Conservation (phyloP, 1,140 invertebrate species). For the Dendroctonus valens region DNA sequence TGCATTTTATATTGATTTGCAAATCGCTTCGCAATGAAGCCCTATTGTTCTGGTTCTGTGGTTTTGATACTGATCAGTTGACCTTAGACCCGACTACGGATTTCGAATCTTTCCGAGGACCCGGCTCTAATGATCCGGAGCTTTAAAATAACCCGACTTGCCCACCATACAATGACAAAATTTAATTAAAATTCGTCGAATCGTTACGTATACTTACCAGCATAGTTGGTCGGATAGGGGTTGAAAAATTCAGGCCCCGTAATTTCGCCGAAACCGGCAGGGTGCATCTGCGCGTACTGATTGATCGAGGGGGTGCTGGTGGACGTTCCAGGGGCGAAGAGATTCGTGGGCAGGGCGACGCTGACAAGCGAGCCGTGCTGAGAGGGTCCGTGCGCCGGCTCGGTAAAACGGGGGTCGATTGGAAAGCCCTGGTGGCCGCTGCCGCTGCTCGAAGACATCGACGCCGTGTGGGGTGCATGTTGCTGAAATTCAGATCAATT, state of each 20-base stretch:
- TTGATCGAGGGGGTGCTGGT: conserved; percentile 38
- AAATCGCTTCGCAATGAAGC: too few relatives aligned
- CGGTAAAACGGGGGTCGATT: conserved; percentile 28
- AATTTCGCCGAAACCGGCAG: conserved; percentile 54
- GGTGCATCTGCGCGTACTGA: conserved; percentile 51
- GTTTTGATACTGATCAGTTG: conserved; percentile 2
- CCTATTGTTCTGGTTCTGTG: not conserved
- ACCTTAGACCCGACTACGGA: too few relatives aligned
- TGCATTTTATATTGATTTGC: too few relatives aligned
- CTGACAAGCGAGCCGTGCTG: conserved; percentile 11
- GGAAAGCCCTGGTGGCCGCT: conserved; percentile 24
- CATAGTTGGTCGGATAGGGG: conserved; percentile 56
- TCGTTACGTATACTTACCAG: too few relatives aligned
- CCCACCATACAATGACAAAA: too few relatives aligned
- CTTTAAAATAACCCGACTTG: too few relatives aligned
- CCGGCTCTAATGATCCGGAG: too few relatives aligned
- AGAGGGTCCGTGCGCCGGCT: conserved; percentile 15
- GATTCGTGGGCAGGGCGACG: conserved; percentile 38
- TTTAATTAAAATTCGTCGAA: too few relatives aligned
- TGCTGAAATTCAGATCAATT: conserved; percentile 10
- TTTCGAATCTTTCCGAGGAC: too few relatives aligned
- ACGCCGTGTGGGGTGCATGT: conserved; percentile 1
- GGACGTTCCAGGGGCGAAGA: not conserved
- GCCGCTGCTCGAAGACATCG: conserved; percentile 3
- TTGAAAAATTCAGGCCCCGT: conserved; percentile 53